Conservation (phyloP, 2,113 vertebrate species). For the Theropithecus gelada region DNA sequence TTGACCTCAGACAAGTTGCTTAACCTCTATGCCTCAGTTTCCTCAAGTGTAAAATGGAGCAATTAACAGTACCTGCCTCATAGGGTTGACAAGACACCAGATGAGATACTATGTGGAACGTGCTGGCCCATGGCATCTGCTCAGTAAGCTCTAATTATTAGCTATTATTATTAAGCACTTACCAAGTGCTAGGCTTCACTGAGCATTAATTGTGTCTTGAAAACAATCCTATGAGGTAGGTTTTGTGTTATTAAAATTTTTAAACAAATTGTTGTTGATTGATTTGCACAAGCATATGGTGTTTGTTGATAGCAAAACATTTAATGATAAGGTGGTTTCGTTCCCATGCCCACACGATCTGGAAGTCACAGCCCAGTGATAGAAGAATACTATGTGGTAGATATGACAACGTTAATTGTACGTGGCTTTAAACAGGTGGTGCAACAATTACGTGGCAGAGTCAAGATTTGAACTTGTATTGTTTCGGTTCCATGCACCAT, state of each 20-base stretch:
- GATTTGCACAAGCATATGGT: slow-evolving; percentile 54
- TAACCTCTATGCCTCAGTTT: neutral
- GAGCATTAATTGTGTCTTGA: neutral
- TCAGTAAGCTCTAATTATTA: neutral
- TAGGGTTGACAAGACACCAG: neutral
- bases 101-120: neutral
- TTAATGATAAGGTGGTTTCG: neutral
- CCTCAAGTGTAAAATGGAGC: neutral
- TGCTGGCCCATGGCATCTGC: neutral
- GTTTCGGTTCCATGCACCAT: neutral
- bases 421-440: neutral
- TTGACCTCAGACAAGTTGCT: neutral
- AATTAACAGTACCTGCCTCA: neutral
- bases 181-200: neutral
- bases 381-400: rapidly evolving
- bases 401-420: rapidly evolving
- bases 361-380: neutral
- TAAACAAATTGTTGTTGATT: neutral
- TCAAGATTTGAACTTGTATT: neutral
- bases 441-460: rapidly evolving
- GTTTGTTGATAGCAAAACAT: slow-evolving; percentile 38
- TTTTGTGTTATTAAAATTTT: neutral
- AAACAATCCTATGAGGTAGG: neutral
- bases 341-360: neutral
- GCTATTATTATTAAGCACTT: neutral